Conservation (phyloP, 2,113 vertebrate genomes). For the Ascaphus truei region DNA sequence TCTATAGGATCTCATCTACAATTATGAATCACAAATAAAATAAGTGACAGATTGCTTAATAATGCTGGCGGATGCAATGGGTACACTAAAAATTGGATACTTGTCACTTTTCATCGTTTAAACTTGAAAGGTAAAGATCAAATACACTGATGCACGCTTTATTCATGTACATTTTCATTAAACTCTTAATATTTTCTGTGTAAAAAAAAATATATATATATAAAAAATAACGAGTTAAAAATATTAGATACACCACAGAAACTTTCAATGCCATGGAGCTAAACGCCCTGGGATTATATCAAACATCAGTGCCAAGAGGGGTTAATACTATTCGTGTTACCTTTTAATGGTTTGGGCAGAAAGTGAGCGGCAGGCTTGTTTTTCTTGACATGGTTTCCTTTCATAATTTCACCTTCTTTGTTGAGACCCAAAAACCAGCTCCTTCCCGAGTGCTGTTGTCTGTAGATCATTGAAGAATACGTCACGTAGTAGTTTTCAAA, state of each 20-base stretch:
- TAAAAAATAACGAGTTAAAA: too few species aligned
- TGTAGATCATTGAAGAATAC: conserved; percentile 98
- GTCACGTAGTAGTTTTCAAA: conserved; percentile 99
- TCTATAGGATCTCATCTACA: too few species aligned
- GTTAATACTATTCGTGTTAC: conserved; percentile 52
- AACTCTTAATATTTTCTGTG: too few species aligned
- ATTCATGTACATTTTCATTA: too few species aligned
- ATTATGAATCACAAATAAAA: too few species aligned
- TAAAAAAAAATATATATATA: too few species aligned
- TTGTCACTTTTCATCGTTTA: background rate
- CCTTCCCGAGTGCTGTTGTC: conserved; percentile 95
- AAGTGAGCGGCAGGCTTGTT: conserved; percentile 98
- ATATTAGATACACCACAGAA: too few species aligned
- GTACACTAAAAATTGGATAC: too few species aligned
- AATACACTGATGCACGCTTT: too few species aligned
- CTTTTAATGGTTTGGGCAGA: conserved; percentile 97
- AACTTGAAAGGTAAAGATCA: background rate
- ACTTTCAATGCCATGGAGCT: too few species aligned
- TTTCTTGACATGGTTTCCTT: conserved; percentile 98
- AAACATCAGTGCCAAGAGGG: background rate
- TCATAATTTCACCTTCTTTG: conserved; percentile 99
- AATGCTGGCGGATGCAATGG: too few species aligned
- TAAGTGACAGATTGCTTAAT: too few species aligned
- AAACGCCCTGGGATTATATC: background rate
- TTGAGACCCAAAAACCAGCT: conserved; percentile 98